A percentile compares a stretch with the other conserved stretches of the same genome.
Evolutionary conservation across 37 sponge, comb jelly and placozoan species (phyloP).

Genomic region (Trichoplax adhaerens): DNA sequence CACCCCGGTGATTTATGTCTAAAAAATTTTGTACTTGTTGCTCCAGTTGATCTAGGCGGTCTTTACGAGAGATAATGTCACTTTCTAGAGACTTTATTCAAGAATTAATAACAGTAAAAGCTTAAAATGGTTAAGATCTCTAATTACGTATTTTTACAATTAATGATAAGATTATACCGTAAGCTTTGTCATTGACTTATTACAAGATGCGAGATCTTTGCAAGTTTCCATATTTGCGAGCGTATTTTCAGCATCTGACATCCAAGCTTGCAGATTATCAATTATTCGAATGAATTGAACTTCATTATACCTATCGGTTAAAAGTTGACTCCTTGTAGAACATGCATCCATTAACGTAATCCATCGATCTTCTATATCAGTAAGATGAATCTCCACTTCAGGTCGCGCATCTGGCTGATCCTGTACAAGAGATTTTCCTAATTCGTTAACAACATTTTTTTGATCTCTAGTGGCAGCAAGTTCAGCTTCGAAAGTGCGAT

Average conservation of each 20-base stretch:
- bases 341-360: neutral
- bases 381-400: neutral
- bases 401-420: conserved; percentile 34
- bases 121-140: too few species aligned
- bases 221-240: conserved; percentile 75
- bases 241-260: conserved; percentile 52
- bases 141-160: too few species aligned
- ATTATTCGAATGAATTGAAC: conserved; percentile 59
- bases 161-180: conserved; percentile 9
- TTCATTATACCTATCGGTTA: conserved; percentile 53
- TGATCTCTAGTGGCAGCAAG: conserved; percentile 59
- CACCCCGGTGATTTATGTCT: conserved; percentile 60
- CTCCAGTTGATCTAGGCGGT: conserved; percentile 54
- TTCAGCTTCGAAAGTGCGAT: conserved; percentile 82
- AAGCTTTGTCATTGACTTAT: conserved; percentile 64
- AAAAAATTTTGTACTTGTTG: conserved; percentile 44
- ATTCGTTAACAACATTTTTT: conserved; percentile 57
- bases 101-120: too few species aligned
- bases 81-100: conserved; percentile 10
- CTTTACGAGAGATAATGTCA: conserved; percentile 66
- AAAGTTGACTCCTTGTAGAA: conserved; percentile 53
- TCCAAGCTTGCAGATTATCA: conserved; percentile 80
- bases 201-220: conserved; percentile 60
- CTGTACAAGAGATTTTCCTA: conserved; percentile 23
- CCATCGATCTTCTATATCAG: too few species aligned